Evolutionary conservation across 1,140 invertebrate genomes (phyloP).

Genomic region (Notospermus geniculatus): DNA sequence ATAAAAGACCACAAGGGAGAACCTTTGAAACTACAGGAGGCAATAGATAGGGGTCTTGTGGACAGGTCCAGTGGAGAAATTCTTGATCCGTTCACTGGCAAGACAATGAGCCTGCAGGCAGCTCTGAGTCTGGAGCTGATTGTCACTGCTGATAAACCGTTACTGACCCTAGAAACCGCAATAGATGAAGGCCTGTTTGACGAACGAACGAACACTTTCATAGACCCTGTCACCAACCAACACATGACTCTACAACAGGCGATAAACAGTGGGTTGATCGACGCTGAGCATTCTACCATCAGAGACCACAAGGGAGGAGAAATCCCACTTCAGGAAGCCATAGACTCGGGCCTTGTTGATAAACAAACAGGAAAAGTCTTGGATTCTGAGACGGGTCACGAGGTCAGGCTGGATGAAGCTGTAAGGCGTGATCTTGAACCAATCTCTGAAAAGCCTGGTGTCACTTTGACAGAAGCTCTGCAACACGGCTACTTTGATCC

Average conservation of each 20-base stretch:
- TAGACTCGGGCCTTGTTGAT: slow-evolving; percentile 53
- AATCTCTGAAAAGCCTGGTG: slow-evolving; percentile 66
- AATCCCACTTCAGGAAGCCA: slow-evolving; percentile 80
- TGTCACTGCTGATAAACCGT: slow-evolving; percentile 20
- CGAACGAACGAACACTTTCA: slow-evolving; percentile 7
- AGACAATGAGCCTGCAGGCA: slow-evolving; percentile 68
- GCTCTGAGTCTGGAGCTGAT: slow-evolving; percentile 70
- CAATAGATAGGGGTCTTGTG: slow-evolving; percentile 61
- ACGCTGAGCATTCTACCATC: slow-evolving; percentile 39
- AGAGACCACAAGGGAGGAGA: slow-evolving; percentile 69
- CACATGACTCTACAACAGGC: slow-evolving; percentile 26
- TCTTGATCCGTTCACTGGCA: slow-evolving; percentile 59
- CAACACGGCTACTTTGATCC: slow-evolving; percentile 33
- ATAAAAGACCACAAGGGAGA: slow-evolving; percentile 50
- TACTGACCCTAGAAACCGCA: neutral
- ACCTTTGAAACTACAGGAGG: slow-evolving; percentile 18
- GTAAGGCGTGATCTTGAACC: slow-evolving; percentile 72
- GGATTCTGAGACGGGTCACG: slow-evolving; percentile 20
- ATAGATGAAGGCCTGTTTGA: slow-evolving; percentile 22
- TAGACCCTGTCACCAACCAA: slow-evolving; percentile 11
- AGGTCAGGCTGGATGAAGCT: slow-evolving; percentile 67
- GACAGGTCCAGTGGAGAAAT: slow-evolving; percentile 62
- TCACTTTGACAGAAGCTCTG: slow-evolving; percentile 38
- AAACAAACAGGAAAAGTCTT: slow-evolving; percentile 21
- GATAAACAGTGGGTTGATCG: slow-evolving; percentile 25